Percentiles rank a stretch among this genome's conserved stretches.
Conservation (phyloP, 2,113 vertebrate genomes). For the Hyla sarda region DNA sequence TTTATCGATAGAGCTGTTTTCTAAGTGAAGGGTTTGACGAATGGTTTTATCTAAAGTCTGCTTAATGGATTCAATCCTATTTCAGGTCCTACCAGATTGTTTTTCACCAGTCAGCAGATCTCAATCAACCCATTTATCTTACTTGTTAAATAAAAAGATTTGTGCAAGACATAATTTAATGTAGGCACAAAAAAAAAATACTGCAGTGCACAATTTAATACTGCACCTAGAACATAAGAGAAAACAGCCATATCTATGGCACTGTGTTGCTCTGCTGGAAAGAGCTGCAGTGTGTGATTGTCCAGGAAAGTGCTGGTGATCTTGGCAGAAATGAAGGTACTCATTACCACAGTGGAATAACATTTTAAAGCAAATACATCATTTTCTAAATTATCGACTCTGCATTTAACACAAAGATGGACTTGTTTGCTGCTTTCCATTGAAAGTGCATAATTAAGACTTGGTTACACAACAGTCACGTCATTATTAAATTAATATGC, state of each 20-base stretch:
- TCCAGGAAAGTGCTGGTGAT: slow-evolving; percentile 42
- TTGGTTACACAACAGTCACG: neutral
- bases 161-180: slow-evolving; percentile 26
- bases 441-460: slow-evolving; percentile 17
- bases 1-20: slow-evolving; percentile 65
- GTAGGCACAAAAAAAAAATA: slow-evolving; percentile 30
- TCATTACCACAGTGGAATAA: slow-evolving; percentile 39
- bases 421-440: neutral
- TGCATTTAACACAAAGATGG: slow-evolving; percentile 24
- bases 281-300: slow-evolving; percentile 31
- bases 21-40: slow-evolving; percentile 58
- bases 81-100: slow-evolving; percentile 38
- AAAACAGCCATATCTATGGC: slow-evolving; percentile 23
- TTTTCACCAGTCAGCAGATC: slow-evolving; percentile 48
- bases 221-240: slow-evolving; percentile 31
- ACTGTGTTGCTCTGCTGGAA: slow-evolving; percentile 11
- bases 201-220: slow-evolving; percentile 47
- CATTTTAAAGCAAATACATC: slow-evolving; percentile 38
- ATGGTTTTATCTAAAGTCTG: slow-evolving; percentile 55
- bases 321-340: slow-evolving; percentile 31
- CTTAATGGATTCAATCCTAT: slow-evolving; percentile 62
- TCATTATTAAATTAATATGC: slow-evolving; percentile 41
- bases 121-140: slow-evolving; percentile 53
- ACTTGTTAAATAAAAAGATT: slow-evolving; percentile 38
- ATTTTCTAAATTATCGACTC: slow-evolving; percentile 32